Evolutionary conservation across 2,888 invertebrate species (phyloP).

Genomic region (Globia sparganii): DNA sequence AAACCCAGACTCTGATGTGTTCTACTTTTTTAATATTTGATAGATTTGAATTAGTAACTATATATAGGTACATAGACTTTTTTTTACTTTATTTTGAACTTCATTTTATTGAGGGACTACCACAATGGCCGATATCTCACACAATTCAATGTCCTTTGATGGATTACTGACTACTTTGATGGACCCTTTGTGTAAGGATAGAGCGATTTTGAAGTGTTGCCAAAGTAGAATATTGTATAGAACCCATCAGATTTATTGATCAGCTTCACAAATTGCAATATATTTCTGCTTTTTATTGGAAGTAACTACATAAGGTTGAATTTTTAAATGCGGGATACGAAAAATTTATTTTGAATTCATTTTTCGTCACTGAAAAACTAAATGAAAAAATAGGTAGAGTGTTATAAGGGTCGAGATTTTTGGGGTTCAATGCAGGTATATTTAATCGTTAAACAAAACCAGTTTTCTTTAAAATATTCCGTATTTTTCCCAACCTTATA

Average conservation of each 20-base stretch:
- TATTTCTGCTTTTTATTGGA: neutral
- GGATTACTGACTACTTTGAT: conserved; percentile 61
- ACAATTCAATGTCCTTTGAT: conserved; percentile 62
- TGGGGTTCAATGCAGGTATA: neutral
- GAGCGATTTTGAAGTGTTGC: conserved; percentile 60
- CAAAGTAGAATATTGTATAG: conserved; percentile 57
- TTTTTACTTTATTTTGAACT: conserved; percentile 24
- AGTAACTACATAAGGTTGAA: neutral
- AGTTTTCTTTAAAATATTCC: neutral
- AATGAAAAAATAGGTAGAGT: neutral
- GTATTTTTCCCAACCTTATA: conserved; percentile 9
- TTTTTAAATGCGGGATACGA: neutral
- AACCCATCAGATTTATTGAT: conserved; percentile 40
- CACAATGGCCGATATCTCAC: conserved; percentile 43
- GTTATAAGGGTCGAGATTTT: neutral
- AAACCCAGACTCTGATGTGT: neutral
- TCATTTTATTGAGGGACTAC: conserved; percentile 38
- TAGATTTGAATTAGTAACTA: neutral
- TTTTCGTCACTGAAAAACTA: neutral
- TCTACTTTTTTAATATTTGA: conserved; percentile 1
- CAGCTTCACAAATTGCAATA: conserved; percentile 27
- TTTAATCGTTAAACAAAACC: neutral
- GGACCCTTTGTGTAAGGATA: conserved; percentile 49
- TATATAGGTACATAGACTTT: conserved; percentile 6
- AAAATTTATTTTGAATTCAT: too few species aligned